Evolutionary conservation across 2,888 invertebrate genomes (phyloP).

Genomic region (Nymphalis polychloros): DNA sequence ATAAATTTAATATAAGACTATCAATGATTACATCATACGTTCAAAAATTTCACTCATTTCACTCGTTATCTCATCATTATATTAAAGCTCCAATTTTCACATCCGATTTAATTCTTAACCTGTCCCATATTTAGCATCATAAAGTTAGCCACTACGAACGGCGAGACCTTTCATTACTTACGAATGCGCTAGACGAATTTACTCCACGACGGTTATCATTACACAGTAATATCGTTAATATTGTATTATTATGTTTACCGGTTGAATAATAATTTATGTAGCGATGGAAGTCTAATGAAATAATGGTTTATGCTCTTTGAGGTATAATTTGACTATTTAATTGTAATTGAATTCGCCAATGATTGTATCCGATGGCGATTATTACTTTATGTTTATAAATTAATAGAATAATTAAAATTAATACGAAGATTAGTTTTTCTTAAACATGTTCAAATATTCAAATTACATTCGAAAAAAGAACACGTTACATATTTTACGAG

Average conservation of each 20-base stretch:
- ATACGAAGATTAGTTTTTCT: too few species aligned
- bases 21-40: neutral
- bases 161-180: constrained; percentile 16
- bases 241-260: constrained; percentile 34
- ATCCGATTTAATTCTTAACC: constrained; percentile 17
- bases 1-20: too few species aligned
- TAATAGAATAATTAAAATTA: too few species aligned
- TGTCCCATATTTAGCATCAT: constrained; percentile 8
- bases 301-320: constrained; percentile 5
- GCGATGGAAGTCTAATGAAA: constrained; percentile 24
- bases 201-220: constrained; percentile 18
- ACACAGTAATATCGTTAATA: constrained; percentile 37
- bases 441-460: too few species aligned
- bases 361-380: too few species aligned
- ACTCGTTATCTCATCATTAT: neutral
- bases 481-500: too few species aligned
- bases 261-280: constrained; percentile 39
- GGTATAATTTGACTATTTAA: too few species aligned
- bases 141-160: constrained; percentile 1
- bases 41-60: too few species aligned
- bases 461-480: too few species aligned
- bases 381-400: too few species aligned
- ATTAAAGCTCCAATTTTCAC: neutral
- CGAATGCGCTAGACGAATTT: constrained; percentile 14
- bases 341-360: too few species aligned